Evolutionary conservation across 2,113 vertebrate species (phyloP).

Genomic region (Callaeas wilsoni): DNA sequence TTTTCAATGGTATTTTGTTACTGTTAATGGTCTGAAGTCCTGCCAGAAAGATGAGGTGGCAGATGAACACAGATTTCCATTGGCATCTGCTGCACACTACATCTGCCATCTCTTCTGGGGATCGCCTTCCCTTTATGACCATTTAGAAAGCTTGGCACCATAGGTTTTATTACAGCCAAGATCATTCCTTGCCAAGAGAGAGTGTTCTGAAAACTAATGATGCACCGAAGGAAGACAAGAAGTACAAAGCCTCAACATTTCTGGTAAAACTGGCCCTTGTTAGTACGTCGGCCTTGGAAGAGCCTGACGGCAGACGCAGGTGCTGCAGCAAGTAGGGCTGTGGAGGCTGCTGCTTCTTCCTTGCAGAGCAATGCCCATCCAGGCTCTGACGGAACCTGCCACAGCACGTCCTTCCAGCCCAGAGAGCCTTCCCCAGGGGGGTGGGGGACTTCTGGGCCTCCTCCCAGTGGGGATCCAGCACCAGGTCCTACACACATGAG

Average conservation of each 20-base stretch:
- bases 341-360: neutral
- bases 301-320: neutral
- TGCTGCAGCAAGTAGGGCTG: neutral
- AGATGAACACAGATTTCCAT: neutral
- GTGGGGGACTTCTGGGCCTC: neutral
- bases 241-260: neutral
- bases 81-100: neutral
- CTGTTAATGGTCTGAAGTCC: neutral
- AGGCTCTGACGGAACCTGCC: neutral
- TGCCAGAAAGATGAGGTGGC: neutral
- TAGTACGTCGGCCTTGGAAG: neutral
- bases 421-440: neutral
- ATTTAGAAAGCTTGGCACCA: neutral
- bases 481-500: neutral
- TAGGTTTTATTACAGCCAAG: neutral
- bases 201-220: neutral
- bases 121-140: neutral
- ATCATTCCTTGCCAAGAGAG: neutral
- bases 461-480: accelerated
- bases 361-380: neutral
- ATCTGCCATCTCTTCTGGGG: neutral
- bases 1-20: neutral
- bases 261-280: neutral
- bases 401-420: accelerated
- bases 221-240: neutral